Evolutionary conservation across 1,140 invertebrate species (phyloP).

Genomic region (Ganaspis sp.): DNA sequence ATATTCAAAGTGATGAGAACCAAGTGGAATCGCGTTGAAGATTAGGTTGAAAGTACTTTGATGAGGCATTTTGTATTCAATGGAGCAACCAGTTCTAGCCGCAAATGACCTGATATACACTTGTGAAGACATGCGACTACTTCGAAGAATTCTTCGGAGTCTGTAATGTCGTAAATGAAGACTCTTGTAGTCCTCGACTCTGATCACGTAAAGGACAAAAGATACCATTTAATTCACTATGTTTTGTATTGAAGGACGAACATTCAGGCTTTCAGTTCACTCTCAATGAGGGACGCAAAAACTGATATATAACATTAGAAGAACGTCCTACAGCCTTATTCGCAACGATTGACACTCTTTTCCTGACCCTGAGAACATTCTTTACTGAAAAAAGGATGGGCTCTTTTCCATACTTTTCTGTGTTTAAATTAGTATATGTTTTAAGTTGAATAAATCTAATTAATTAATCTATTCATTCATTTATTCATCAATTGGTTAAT

Average conservation of each 20-base stretch:
- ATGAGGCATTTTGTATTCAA: background rate
- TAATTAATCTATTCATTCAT: no score
- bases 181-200: constrained; percentile 27
- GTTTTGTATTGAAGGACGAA: constrained; percentile 15
- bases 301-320: background rate
- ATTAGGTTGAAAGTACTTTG: constrained; percentile 10
- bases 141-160: constrained; percentile 11
- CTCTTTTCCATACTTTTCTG: no score
- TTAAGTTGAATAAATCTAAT: no score
- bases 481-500: no score
- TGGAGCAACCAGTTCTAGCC: background rate
- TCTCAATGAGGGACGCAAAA: background rate
- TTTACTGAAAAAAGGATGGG: background rate
- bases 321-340: background rate
- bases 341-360: constrained; percentile 46
- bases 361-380: constrained; percentile 37
- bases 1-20: background rate
- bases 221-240: constrained; percentile 10
- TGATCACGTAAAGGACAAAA: constrained; percentile 29
- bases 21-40: background rate
- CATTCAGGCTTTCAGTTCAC: background rate
- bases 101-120: constrained; percentile 18
- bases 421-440: no score
- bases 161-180: constrained; percentile 11
- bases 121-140: constrained; percentile 12